phyloP scores from a whole-genome alignment of 2,797 vertebrate genomes.

The Anguilla megastoma region DNA sequence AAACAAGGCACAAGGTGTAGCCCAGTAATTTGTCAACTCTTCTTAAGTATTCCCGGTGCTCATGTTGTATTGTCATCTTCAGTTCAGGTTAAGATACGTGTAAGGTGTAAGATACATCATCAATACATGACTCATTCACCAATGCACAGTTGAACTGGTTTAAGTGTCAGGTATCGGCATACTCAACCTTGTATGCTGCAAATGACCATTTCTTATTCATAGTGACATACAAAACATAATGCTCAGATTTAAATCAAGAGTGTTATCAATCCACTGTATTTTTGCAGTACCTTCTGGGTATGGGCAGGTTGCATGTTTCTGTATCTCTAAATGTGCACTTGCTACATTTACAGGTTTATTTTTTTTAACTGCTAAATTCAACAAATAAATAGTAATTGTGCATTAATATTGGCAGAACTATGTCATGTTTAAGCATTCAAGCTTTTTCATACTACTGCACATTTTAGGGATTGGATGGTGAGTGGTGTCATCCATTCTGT shows the following conservation, averaged over 20 bases:
- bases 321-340: too few relatives aligned
- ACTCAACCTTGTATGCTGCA: not conserved
- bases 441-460: too few relatives aligned
- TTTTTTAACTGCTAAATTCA: too few relatives aligned
- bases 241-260: not conserved
- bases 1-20: conserved; percentile 63
- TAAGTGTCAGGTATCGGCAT: not conserved
- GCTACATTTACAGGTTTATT: too few relatives aligned
- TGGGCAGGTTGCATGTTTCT: not conserved
- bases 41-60: not conserved
- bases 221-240: not conserved
- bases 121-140: not conserved
- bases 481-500: too few relatives aligned
- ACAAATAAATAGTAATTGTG: too few relatives aligned
- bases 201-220: not conserved
- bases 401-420: too few relatives aligned
- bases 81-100: too few relatives aligned
- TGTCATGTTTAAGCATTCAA: too few relatives aligned
- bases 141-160: not conserved
- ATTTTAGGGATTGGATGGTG: too few relatives aligned
- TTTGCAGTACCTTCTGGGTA: not conserved
- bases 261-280: not conserved
- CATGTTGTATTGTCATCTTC: not conserved
- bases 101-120: not conserved
- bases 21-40: not conserved